phyloP scores from a whole-genome alignment of 2,113 vertebrate genomes.

The Heterocephalus glaber region DNA sequence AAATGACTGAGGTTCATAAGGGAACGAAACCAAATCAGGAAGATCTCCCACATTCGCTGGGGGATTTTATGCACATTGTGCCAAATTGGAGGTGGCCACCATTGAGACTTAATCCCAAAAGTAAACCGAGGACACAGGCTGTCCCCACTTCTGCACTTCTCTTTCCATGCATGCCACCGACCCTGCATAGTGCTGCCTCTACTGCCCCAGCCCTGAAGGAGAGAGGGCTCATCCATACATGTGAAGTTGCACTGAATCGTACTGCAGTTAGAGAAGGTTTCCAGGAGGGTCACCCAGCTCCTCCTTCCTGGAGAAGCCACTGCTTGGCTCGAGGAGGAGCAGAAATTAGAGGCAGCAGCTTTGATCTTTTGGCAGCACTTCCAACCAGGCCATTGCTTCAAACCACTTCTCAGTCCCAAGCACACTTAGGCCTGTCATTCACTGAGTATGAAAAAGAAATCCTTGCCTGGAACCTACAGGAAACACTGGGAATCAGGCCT shows the following conservation, averaged over 20 bases:
- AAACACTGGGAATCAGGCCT: background rate
- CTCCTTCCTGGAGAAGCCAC: background rate
- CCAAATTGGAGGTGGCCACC: background rate
- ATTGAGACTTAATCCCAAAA: background rate
- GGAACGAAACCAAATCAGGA: background rate
- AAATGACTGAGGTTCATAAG: background rate
- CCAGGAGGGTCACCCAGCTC: background rate
- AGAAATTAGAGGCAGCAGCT: background rate
- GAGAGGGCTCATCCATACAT: too few relatives aligned
- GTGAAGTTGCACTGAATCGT: background rate
- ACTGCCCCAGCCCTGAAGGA: background rate
- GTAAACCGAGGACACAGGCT: background rate
- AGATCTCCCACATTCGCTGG: background rate
- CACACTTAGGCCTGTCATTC: background rate
- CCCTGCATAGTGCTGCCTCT: background rate
- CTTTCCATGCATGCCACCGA: background rate
- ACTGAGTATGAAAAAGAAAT: background rate
- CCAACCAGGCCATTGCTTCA: background rate
- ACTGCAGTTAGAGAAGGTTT: background rate
- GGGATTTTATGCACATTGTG: background rate
- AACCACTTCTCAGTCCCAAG: background rate
- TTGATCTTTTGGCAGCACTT: background rate
- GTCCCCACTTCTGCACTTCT: accelerated
- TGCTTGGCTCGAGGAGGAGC: background rate
- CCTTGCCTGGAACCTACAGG: background rate